These are phyloP conservation scores for Tapera naevia DNA, from an alignment of 2,797 vertebrate species.

Conservation along the genomic window DNA sequence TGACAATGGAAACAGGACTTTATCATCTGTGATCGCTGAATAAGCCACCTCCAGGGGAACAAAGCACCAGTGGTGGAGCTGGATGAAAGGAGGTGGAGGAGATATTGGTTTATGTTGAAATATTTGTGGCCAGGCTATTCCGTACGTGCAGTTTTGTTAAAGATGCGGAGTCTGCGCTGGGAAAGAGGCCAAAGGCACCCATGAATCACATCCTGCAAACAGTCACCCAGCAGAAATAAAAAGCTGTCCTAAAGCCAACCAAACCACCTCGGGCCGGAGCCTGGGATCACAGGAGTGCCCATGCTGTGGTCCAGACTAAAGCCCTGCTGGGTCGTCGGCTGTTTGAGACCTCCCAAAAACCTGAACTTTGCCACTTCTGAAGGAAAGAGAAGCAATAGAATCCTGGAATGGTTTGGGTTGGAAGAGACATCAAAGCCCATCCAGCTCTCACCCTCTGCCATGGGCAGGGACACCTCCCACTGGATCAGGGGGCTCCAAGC, in stretches of 20 bases:
- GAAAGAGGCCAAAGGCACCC: background rate
- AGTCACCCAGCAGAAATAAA: background rate
- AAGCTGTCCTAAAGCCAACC: background rate
- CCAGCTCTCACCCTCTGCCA: no score
- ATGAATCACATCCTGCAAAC: background rate
- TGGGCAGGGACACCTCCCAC: no score
- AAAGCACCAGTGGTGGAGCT: background rate
- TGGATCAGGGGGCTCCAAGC: no score
- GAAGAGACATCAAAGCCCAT: no score
- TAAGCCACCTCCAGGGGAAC: accelerated
- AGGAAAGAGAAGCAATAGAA: background rate
- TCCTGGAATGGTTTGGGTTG: no score
- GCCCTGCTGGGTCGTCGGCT: background rate
- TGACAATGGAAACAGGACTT: background rate
- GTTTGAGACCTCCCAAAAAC: background rate
- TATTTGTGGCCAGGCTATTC: background rate
- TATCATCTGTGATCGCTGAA: background rate
- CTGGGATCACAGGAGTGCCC: accelerated
- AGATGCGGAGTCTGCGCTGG: background rate
- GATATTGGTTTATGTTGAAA: background rate
- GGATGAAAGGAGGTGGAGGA: background rate
- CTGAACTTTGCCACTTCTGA: background rate
- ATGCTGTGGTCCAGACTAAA: background rate
- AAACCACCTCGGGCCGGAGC: background rate
- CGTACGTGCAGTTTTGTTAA: background rate